These are phyloP conservation scores for Amazona vittata DNA, from an alignment of 2,113 vertebrate genomes.

Conservation along the genomic window DNA sequence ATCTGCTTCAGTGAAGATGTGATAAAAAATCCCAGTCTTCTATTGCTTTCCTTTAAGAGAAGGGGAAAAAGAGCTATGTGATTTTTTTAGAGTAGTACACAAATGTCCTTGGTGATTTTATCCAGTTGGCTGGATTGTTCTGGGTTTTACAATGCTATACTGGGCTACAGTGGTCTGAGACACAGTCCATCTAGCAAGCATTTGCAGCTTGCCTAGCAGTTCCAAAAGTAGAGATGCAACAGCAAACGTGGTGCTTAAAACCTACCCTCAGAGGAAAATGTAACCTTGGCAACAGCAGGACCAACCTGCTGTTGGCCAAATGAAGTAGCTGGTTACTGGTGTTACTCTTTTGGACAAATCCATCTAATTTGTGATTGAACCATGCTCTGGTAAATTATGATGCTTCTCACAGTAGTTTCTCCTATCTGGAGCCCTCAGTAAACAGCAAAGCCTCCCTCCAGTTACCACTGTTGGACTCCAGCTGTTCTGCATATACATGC, in stretches of 20 bases:
- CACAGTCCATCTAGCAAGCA: background rate
- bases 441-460: background rate
- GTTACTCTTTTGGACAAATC: background rate
- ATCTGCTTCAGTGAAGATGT: background rate
- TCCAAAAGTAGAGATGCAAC: background rate
- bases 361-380: background rate
- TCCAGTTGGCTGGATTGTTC: background rate
- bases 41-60: background rate
- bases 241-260: background rate
- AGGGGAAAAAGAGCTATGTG: fast-evolving
- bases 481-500: background rate
- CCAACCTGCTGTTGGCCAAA: background rate
- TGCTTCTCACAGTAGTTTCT: background rate
- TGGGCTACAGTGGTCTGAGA: background rate
- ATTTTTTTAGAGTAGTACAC: background rate
- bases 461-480: background rate
- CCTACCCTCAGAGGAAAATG: background rate
- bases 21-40: background rate
- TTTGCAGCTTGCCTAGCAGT: background rate
- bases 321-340: background rate
- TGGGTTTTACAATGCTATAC: background rate
- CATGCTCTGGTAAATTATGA: background rate
- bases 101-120: background rate
- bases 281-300: background rate
- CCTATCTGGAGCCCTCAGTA: background rate